Conservation (phyloP, 2,888 invertebrate genomes). For the Osedax frankpressi region DNA sequence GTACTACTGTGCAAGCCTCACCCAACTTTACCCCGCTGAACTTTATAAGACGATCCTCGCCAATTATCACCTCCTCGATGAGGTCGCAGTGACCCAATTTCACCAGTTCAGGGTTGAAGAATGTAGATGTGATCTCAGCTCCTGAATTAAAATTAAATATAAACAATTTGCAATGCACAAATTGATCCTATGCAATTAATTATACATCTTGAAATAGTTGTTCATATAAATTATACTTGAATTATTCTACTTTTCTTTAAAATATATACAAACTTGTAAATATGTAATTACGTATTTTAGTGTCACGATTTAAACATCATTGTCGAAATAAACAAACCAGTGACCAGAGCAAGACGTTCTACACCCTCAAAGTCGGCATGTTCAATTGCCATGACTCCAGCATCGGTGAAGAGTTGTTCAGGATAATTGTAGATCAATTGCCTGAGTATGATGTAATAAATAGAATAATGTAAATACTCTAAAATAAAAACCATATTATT, state of each 20-base stretch:
- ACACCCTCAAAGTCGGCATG: constrained; percentile 99
- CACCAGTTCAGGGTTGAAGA: constrained; percentile 79
- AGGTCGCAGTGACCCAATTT: constrained; percentile 84
- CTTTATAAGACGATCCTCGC: constrained; percentile 83
- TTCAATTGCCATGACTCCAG: constrained; percentile 95
- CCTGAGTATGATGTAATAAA: too few relatives aligned
- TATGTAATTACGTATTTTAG: too few relatives aligned
- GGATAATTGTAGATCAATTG: constrained; percentile 99
- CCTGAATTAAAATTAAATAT: constrained; percentile 34
- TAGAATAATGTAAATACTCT: too few relatives aligned
- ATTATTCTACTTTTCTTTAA: too few relatives aligned
- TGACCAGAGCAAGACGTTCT: constrained; percentile 86
- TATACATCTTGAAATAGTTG: not conserved
- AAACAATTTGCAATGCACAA: not conserved
- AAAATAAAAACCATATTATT: too few relatives aligned
- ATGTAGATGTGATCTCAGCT: constrained; percentile 95
- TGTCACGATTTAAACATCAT: too few relatives aligned
- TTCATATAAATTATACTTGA: not conserved
- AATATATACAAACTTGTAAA: too few relatives aligned
- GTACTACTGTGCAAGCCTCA: constrained; percentile 89
- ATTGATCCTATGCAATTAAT: not conserved
- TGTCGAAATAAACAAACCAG: constrained; percentile 60
- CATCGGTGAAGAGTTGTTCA: constrained; percentile 95
- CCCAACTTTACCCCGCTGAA: constrained; percentile 84
- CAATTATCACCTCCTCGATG: constrained; percentile 96